Conservation (phyloP, 2,888 invertebrate species). For the Plebejus anna region DNA sequence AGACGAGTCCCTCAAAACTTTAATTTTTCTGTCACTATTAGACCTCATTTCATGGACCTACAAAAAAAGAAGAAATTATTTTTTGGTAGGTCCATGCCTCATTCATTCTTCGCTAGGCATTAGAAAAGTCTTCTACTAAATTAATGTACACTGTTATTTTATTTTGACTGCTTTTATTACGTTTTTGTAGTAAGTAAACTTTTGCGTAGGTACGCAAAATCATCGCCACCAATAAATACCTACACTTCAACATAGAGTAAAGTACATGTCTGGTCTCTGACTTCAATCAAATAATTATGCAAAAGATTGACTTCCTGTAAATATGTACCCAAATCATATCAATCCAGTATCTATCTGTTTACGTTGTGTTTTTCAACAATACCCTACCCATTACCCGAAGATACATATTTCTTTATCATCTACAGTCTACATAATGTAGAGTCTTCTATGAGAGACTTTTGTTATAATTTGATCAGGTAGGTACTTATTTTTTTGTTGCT, state of each 20-base stretch:
- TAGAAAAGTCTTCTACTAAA: not conserved
- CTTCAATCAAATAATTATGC: not conserved
- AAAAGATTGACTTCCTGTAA: not conserved
- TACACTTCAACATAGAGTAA: not conserved
- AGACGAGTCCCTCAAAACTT: not conserved
- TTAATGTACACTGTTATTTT: not conserved
- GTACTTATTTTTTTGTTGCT: not conserved
- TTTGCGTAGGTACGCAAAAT: not conserved
- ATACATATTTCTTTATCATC: not conserved
- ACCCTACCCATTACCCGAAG: not conserved
- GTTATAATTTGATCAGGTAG: not conserved
- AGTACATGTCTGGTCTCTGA: too few species aligned
- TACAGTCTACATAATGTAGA: not conserved
- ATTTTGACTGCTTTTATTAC: not conserved
- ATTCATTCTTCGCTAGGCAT: not conserved
- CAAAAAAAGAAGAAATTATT: too few species aligned
- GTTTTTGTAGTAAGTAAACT: not conserved
- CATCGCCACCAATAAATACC: not conserved
- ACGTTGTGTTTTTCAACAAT: not conserved
- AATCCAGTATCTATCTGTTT: not conserved
- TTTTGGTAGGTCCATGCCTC: too few species aligned
- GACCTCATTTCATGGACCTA: too few species aligned
- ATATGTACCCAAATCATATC: constrained; percentile 2
- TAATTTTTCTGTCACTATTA: not conserved
- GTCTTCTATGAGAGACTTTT: not conserved